Conservation (phyloP, 2,797 vertebrate species). For the Bradypodion pumilum region DNA sequence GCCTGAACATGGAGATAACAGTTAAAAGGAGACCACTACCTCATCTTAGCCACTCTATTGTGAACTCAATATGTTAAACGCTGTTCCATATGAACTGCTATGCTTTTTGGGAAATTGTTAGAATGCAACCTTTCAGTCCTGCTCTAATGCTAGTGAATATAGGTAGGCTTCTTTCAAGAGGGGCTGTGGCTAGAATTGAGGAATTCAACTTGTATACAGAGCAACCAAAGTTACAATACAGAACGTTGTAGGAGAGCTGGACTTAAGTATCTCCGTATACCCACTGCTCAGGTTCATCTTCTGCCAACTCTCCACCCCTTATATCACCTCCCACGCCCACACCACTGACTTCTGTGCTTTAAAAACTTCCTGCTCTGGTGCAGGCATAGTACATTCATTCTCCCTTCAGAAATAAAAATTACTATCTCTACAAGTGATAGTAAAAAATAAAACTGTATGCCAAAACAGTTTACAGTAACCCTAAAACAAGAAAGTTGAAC, state of each 20-base stretch:
- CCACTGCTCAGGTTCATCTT: neutral
- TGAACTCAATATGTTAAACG: neutral
- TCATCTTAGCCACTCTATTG: neutral
- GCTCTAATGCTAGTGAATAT: neutral
- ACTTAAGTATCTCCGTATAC: neutral
- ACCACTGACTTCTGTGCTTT: neutral
- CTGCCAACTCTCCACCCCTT: too few relatives aligned
- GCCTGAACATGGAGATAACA: conserved; percentile 8
- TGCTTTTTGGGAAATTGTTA: neutral
- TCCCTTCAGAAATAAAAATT: neutral
- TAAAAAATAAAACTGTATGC: neutral
- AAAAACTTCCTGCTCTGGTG: neutral
- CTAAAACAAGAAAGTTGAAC: neutral
- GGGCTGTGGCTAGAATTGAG: neutral
- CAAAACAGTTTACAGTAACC: neutral
- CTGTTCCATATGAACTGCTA: neutral
- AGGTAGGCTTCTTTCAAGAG: neutral
- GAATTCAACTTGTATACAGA: neutral
- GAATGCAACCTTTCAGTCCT: too few relatives aligned
- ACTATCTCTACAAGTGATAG: neutral
- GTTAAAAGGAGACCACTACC: conserved; percentile 21
- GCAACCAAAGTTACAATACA: neutral
- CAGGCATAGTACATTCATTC: neutral
- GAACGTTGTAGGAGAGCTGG: neutral
- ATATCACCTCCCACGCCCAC: neutral